Percentiles rank a stretch among this genome's conserved stretches.
Conservation (phyloP, 2,113 vertebrate species). For the Nesoenas mayeri region DNA sequence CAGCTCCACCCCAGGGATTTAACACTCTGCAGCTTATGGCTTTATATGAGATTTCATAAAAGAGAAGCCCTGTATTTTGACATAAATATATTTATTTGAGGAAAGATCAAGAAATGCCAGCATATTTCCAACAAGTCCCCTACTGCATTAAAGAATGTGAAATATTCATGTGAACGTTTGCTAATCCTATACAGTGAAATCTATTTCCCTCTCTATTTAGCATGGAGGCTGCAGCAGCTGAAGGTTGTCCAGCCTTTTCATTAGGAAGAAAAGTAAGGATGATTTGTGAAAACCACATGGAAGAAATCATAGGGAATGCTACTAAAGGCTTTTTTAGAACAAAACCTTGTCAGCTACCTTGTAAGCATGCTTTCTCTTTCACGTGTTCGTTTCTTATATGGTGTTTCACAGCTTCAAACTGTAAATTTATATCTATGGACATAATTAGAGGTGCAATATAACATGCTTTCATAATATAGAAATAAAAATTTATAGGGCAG, state of each 20-base stretch:
- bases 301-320: conserved; percentile 9
- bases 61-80: not conserved
- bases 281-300: conserved; percentile 15
- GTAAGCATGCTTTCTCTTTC: not conserved
- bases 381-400: not conserved
- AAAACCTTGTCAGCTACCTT: not conserved
- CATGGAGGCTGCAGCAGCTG: conserved; percentile 23
- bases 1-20: not conserved
- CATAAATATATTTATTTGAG: conserved; percentile 34
- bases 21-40: not conserved
- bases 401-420: not conserved
- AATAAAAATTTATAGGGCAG: not conserved
- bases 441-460: not conserved
- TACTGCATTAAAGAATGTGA: conserved; percentile 20
- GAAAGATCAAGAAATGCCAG: conserved; percentile 11
- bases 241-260: conserved; percentile 31
- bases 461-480: not conserved
- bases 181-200: conserved; percentile 20
- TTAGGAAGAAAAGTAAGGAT: conserved; percentile 32
- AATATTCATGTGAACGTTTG: conserved; percentile 42
- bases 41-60: not conserved
- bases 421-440: conserved; percentile 11
- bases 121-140: conserved; percentile 24
- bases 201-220: conserved; percentile 22
- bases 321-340: not conserved